phyloP scores from a whole-genome alignment of 2,888 invertebrate genomes.

The Charanyca ferruginea region DNA sequence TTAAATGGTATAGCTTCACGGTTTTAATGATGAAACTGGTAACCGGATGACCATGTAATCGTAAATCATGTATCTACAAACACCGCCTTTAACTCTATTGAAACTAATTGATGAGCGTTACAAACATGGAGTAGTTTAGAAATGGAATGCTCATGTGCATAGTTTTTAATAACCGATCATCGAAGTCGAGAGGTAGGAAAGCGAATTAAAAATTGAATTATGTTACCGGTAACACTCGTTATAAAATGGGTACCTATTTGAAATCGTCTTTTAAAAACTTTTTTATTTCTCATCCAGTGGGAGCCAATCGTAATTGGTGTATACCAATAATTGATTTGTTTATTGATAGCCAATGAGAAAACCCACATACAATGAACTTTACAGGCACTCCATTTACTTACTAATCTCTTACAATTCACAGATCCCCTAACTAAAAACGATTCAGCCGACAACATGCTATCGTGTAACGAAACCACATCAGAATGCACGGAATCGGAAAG shows the following conservation, averaged over 20 bases:
- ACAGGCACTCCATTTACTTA: slow-evolving; percentile 11
- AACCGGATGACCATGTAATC: slow-evolving; percentile 53
- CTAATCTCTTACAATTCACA: slow-evolving; percentile 66
- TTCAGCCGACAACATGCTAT: slow-evolving; percentile 88
- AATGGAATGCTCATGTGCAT: slow-evolving; percentile 17
- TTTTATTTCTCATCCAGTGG: too few species aligned
- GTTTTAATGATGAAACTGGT: slow-evolving; percentile 38
- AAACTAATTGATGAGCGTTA: slow-evolving; percentile 35
- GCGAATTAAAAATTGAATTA: not conserved
- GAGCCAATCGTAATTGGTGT: too few species aligned
- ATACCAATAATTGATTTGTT: too few species aligned
- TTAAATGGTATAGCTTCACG: slow-evolving; percentile 44
- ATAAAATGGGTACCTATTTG: too few species aligned
- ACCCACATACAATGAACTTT: not conserved
- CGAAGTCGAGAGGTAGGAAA: not conserved
- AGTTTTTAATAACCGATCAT: not conserved
- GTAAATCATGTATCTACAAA: slow-evolving; percentile 53
- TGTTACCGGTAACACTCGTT: too few species aligned
- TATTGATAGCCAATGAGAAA: too few species aligned
- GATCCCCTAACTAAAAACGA: slow-evolving; percentile 87
- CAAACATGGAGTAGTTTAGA: slow-evolving; percentile 16
- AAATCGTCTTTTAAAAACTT: too few species aligned
- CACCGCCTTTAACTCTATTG: slow-evolving; percentile 37
- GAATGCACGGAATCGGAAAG: slow-evolving; percentile 90
- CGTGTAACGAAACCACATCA: slow-evolving; percentile 88